Conservation (phyloP, 2,888 invertebrate species). For the Heliconius erato region DNA sequence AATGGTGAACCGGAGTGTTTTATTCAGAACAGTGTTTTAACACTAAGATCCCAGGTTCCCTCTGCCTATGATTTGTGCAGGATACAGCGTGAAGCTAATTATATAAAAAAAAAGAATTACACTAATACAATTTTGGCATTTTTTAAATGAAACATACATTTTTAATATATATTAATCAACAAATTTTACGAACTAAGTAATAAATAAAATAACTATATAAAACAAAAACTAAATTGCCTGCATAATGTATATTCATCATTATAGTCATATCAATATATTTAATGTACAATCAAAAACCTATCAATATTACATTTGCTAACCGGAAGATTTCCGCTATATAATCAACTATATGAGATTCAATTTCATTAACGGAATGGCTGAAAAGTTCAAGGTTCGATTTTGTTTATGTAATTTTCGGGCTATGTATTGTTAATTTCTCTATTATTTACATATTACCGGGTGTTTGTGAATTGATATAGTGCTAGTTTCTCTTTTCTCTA, state of each 20-base stretch:
- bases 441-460: too few species aligned
- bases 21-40: too few species aligned
- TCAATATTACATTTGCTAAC: conserved; percentile 22
- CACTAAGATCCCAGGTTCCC: too few species aligned
- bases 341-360: not conserved
- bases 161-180: not conserved
- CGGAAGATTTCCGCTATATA: conserved; percentile 14
- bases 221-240: not conserved
- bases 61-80: too few species aligned
- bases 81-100: too few species aligned
- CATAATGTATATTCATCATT: not conserved
- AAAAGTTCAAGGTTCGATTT: not conserved
- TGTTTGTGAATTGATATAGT: too few species aligned
- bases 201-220: not conserved
- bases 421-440: not conserved
- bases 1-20: too few species aligned
- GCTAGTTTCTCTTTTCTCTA: too few species aligned
- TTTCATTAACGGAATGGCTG: not conserved
- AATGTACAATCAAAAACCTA: conserved; percentile 22
- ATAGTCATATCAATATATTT: not conserved
- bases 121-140: too few species aligned
- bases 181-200: not conserved
- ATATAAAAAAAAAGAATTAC: too few species aligned
- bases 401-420: not conserved
- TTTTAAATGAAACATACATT: too few species aligned